Percentiles rank a stretch among this genome's conserved stretches.
Evolutionary conservation across 64 coral and sea anemone genomes (phyloP).

Genomic region (Montipora sp.): DNA sequence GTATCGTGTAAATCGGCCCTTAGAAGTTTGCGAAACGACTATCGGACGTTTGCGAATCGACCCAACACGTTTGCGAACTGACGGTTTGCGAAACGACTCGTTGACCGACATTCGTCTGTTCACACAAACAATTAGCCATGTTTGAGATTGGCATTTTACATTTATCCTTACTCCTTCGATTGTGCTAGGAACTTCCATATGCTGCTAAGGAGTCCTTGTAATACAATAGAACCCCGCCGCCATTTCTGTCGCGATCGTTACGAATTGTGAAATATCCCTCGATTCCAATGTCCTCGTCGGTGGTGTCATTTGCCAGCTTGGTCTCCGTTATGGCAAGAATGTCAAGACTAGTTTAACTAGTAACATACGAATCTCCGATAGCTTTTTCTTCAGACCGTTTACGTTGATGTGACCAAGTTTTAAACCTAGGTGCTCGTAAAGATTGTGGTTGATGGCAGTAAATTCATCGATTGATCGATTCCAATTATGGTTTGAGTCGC

Average conservation of each 20-base stretch:
- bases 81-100: no score
- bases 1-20: no score
- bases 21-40: no score
- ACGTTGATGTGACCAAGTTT: neutral
- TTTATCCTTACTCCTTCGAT: conserved; percentile 8
- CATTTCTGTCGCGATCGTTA: neutral
- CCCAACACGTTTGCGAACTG: no score
- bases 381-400: neutral
- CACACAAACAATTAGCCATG: neutral
- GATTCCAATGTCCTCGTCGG: no score
- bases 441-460: neutral
- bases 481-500: neutral
- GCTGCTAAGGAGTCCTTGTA: neutral
- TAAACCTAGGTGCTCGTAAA: neutral
- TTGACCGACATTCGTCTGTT: neutral
- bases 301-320: neutral
- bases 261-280: no score
- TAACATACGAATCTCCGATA: neutral
- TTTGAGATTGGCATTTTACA: neutral
- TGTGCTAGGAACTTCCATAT: neutral
- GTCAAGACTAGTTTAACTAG: neutral
- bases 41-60: no score
- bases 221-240: neutral
- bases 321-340: neutral
- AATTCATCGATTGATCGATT: neutral